These are phyloP conservation scores for Antitype chi DNA, from an alignment of 2,888 invertebrate species.

Conservation along the genomic window DNA sequence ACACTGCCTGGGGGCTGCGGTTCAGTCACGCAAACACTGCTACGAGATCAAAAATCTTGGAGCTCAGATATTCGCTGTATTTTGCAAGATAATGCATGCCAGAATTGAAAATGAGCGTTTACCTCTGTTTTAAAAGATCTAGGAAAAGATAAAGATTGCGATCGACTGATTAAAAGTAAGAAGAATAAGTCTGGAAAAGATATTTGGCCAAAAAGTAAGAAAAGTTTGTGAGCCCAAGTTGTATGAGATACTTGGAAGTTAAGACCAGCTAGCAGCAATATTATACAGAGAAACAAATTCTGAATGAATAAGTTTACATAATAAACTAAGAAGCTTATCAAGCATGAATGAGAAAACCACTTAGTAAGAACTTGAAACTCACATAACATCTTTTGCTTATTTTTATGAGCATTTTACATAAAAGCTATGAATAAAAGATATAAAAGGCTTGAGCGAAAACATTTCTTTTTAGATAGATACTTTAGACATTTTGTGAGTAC, in stretches of 20 bases:
- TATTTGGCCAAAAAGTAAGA: background rate
- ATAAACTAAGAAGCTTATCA: constrained; percentile 44
- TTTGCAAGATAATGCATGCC: background rate
- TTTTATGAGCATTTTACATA: constrained; percentile 40
- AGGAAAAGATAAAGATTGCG: background rate
- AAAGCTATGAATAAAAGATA: constrained; percentile 41
- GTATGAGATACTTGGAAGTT: constrained; percentile 10
- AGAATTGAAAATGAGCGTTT: background rate
- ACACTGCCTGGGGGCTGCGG: constrained; percentile 37
- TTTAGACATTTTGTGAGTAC: constrained; percentile 29
- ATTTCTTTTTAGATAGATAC: constrained; percentile 46
- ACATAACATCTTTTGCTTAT: constrained; percentile 30
- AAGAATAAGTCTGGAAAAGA: constrained; percentile 5
- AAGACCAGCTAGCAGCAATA: constrained; percentile 12
- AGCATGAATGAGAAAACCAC: constrained; percentile 41
- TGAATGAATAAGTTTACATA: constrained; percentile 42
- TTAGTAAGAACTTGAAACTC: constrained; percentile 33
- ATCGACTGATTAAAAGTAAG: constrained; percentile 5
- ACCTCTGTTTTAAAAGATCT: constrained; percentile 17
- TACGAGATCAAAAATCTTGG: constrained; percentile 20
- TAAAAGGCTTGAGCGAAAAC: constrained; percentile 19
- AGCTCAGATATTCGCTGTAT: constrained; percentile 7
- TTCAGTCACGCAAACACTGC: constrained; percentile 20
- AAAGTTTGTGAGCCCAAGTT: constrained; percentile 34
- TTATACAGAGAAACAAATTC: constrained; percentile 26